phyloP scores from a whole-genome alignment of 2,113 vertebrate genomes.

The Pelmatolapia mariae region DNA sequence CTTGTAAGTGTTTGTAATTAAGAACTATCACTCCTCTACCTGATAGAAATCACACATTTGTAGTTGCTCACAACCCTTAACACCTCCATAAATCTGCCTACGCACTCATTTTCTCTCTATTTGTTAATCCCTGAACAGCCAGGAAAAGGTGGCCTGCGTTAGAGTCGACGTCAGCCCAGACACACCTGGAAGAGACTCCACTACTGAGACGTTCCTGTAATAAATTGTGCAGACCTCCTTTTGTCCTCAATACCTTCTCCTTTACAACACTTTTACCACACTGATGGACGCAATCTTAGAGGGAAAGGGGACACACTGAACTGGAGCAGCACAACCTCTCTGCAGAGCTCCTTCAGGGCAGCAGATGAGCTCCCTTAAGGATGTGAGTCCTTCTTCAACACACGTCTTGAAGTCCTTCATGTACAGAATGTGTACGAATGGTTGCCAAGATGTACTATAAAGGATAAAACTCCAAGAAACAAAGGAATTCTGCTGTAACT shows the following conservation, averaged over 20 bases:
- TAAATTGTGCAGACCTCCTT: conserved; percentile 2
- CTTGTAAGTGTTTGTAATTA: not conserved
- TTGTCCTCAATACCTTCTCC: not conserved
- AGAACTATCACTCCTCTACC: not conserved
- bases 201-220: conserved; percentile 88
- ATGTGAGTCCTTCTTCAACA: not conserved
- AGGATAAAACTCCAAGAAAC: not conserved
- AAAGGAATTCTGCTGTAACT: conserved; percentile 21
- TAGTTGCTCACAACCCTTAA: not conserved
- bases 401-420: not conserved
- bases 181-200: conserved; percentile 70
- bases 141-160: conserved; percentile 85
- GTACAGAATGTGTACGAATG: not conserved
- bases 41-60: not conserved
- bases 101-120: not conserved
- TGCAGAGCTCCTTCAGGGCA: not conserved
- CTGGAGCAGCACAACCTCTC: conserved; percentile 10
- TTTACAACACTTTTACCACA: not conserved
- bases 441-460: not conserved
- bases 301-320: not conserved
- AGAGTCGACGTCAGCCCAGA: conserved; percentile 82
- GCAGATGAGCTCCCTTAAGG: not conserved
- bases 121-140: conserved; percentile 67
- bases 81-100: not conserved
- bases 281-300: not conserved